A percentile compares a stretch with the other conserved stretches of the same genome.
phyloP scores from a whole-genome alignment of 2,888 invertebrate genomes.

The Cacoxenus indagator region DNA sequence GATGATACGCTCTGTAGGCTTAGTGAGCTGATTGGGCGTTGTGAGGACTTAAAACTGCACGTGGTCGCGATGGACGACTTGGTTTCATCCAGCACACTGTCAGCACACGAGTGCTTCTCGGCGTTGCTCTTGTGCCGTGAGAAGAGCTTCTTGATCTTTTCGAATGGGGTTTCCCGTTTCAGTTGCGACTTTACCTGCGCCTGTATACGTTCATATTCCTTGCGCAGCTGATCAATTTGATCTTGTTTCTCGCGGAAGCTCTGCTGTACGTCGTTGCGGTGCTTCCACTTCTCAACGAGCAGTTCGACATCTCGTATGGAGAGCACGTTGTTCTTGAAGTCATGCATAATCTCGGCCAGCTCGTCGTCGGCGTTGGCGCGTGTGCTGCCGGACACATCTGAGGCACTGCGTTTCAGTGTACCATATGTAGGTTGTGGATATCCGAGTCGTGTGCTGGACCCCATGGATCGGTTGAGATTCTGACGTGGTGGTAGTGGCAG shows the following conservation, averaged over 20 bases:
- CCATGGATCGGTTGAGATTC: slow-evolving; percentile 45
- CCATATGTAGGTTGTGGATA: slow-evolving; percentile 53
- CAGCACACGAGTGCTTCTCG: slow-evolving; percentile 54
- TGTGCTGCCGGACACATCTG: slow-evolving; percentile 64
- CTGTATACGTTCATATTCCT: slow-evolving; percentile 87
- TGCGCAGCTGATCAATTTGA: slow-evolving; percentile 83
- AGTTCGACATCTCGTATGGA: slow-evolving; percentile 88
- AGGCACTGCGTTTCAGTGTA: slow-evolving; percentile 68
- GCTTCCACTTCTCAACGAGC: slow-evolving; percentile 88
- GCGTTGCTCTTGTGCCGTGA: slow-evolving; percentile 74
- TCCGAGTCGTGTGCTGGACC: slow-evolving; percentile 47
- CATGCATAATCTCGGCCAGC: slow-evolving; percentile 87
- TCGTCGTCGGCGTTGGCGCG: slow-evolving; percentile 76
- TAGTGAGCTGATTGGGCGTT: slow-evolving; percentile 78
- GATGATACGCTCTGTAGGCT: slow-evolving; percentile 78
- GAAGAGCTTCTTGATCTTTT: slow-evolving; percentile 82
- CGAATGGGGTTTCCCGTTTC: slow-evolving; percentile 85
- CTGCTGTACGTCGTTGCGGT: slow-evolving; percentile 88
- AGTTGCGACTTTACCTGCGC: slow-evolving; percentile 81
- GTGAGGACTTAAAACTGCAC: slow-evolving; percentile 66
- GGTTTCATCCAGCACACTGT: slow-evolving; percentile 66
- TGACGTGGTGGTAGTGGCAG: slow-evolving; percentile 43
- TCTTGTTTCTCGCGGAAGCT: slow-evolving; percentile 88
- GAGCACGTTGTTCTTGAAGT: slow-evolving; percentile 90
- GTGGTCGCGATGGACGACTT: slow-evolving; percentile 68